Base-by-base conservation (phyloP, 2,888 invertebrate genomes). In the Leucophenga maculata region DNA sequence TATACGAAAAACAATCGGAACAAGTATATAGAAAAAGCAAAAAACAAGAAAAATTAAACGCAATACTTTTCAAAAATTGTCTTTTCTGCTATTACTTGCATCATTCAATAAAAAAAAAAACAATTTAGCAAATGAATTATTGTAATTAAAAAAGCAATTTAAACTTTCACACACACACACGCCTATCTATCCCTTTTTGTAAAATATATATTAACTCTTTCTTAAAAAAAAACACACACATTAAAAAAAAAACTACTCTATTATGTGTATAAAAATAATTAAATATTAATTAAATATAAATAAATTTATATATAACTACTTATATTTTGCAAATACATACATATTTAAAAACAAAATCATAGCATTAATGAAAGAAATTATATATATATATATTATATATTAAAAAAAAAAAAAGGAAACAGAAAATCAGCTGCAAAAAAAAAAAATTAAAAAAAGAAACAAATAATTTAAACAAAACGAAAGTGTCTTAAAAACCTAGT, bases 401-500 rank as follows among this genome's bases (percentile, higher is more conserved):
- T 65, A 57, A 57, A 69, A 69, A 62, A 71, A 67, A 67, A 69
- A 69, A 68, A 20, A 59, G 20, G 32, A 70, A 68, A 70, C 31
- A 52, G 50, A 57, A 65, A 69, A 44, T 48, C 39, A 46, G 55
- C 55, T 55, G 57, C 46, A 57, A 67, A 54, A 57, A 67, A 57
- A 31, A 62, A 31, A 60, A 60, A 60, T 26, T 14, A 44, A 18
- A n/a, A 16, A 60, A 64, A 62, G 60, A 52, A 68, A 59, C 50
- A 60, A 26, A 68, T 60, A 68, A 52, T 31, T 59, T 57, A 31
- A 60, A 68, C 50, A 83, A 83, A 86, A 85, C 85, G 80, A 85
- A 86, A 86, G 86, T 86, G 86, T 86, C 86, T 86, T 86, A 86
- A 86, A 86, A 77, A 78, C 72, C 79, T 86, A 86, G 86, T 82